Evolutionary conservation across 2,888 invertebrate species (phyloP).

Genomic region (Latrodectus elegans): DNA sequence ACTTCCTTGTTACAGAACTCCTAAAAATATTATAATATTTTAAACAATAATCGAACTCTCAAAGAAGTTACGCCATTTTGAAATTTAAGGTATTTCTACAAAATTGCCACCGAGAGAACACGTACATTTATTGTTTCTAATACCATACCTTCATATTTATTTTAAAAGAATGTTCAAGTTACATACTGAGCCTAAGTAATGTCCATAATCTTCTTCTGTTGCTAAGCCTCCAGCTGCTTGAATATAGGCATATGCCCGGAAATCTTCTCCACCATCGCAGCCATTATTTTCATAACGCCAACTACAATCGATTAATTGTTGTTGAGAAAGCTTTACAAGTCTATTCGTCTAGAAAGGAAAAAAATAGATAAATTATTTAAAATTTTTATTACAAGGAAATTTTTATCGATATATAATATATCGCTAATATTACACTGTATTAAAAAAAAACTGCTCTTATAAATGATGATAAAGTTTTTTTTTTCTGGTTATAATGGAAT

Average conservation of each 20-base stretch:
- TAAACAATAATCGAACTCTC: no score
- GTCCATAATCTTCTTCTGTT: conserved; percentile 92
- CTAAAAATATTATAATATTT: no score
- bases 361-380: conserved; percentile 3
- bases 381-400: neutral
- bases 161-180: no score
- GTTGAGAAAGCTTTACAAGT: conserved; percentile 84
- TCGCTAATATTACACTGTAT: neutral
- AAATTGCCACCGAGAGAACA: no score
- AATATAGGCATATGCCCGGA: conserved; percentile 93
- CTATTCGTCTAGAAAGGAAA: conserved; percentile 75
- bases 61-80: no score
- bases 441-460: neutral
- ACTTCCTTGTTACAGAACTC: no score
- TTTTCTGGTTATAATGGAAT: neutral
- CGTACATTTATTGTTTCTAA: no score
- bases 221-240: conserved; percentile 83
- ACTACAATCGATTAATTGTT: conserved; percentile 95
- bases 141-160: no score
- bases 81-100: no score
- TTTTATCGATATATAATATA: neutral
- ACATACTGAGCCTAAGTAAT: conserved; percentile 88
- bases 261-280: conserved; percentile 98
- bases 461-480: no score
- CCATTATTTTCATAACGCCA: conserved; percentile 98